A percentile compares a stretch with the other conserved stretches of the same genome.
phyloP scores from a whole-genome alignment of 1,140 invertebrate species.

The Drosophila dunni region DNA sequence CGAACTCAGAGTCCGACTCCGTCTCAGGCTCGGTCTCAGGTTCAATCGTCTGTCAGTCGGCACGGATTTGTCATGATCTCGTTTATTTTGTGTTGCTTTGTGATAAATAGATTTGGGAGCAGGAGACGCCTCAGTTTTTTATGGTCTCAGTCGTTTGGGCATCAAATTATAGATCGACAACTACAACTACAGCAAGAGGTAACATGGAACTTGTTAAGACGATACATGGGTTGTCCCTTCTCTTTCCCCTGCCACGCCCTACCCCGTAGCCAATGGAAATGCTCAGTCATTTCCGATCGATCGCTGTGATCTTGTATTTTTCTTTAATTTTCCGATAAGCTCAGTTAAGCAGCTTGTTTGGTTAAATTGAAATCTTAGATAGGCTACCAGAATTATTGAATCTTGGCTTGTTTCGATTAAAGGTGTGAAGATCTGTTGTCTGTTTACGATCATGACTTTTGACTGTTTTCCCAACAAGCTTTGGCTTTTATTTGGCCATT shows the following conservation, averaged over 20 bases:
- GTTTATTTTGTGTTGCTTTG: constrained; percentile 57
- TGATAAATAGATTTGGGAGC: constrained; percentile 64
- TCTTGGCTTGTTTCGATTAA: not conserved
- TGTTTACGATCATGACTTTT: not conserved
- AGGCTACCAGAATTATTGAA: constrained; percentile 30
- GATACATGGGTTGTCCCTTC: constrained; percentile 40
- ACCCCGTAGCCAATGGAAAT: constrained; percentile 18
- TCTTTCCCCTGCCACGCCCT: not conserved
- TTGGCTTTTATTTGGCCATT: constrained; percentile 38
- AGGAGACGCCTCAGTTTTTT: constrained; percentile 49
- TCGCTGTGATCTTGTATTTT: constrained; percentile 52
- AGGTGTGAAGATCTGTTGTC: constrained; percentile 46
- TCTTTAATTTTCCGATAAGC: constrained; percentile 42
- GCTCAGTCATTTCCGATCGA: constrained; percentile 65
- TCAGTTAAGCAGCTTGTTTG: constrained; percentile 33
- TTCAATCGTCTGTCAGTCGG: constrained; percentile 53
- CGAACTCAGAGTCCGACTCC: constrained; percentile 1
- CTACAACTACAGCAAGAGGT: constrained; percentile 18
- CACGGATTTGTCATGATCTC: constrained; percentile 72
- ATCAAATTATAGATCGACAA: constrained; percentile 67
- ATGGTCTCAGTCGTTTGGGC: constrained; percentile 45
- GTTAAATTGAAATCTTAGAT: constrained; percentile 33
- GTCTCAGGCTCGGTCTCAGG: not conserved
- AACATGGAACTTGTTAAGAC: constrained; percentile 59
- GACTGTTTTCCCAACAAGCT: constrained; percentile 17